Evolutionary conservation across 2,113 vertebrate genomes (phyloP).

Genomic region (Picathartes gymnocephalus): DNA sequence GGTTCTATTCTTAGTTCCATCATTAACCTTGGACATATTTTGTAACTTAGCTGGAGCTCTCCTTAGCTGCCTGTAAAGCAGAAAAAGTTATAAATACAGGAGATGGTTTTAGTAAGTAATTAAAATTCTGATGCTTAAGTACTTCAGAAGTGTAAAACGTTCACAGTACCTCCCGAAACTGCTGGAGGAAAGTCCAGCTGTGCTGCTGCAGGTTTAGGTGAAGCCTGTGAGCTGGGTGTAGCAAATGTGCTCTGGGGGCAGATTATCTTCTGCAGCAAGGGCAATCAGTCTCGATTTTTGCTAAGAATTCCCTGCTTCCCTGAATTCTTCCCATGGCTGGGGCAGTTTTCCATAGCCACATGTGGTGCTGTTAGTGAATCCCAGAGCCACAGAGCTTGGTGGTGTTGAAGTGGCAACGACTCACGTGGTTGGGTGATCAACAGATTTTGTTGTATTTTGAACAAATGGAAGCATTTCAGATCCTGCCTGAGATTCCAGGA

Average conservation of each 20-base stretch:
- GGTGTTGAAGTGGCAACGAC: accelerated
- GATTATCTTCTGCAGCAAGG: background rate
- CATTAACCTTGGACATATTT: slow-evolving; percentile 47
- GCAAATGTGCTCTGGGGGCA: accelerated
- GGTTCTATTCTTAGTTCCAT: slow-evolving; percentile 23
- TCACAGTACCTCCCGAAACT: background rate
- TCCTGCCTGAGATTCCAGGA: background rate
- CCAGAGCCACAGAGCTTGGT: background rate
- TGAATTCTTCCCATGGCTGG: accelerated
- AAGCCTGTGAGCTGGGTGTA: background rate
- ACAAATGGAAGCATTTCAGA: background rate
- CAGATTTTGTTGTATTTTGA: background rate
- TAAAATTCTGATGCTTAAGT: background rate
- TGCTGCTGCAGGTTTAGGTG: background rate
- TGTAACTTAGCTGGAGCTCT: background rate
- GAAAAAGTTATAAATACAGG: slow-evolving; percentile 22
- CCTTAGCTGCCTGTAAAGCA: background rate
- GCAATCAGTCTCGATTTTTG: background rate
- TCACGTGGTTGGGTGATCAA: background rate
- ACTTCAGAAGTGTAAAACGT: background rate
- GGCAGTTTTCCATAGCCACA: background rate
- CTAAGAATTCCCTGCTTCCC: background rate
- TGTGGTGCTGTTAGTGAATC: accelerated
- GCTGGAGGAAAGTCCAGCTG: background rate
- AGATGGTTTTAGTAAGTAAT: slow-evolving; percentile 8